Percentiles rank a stretch among this genome's conserved stretches.
These are phyloP conservation scores for Anneissia japonica DNA, from an alignment of 35 echinoderm and acorn worm genomes.

Conservation along the genomic window DNA sequence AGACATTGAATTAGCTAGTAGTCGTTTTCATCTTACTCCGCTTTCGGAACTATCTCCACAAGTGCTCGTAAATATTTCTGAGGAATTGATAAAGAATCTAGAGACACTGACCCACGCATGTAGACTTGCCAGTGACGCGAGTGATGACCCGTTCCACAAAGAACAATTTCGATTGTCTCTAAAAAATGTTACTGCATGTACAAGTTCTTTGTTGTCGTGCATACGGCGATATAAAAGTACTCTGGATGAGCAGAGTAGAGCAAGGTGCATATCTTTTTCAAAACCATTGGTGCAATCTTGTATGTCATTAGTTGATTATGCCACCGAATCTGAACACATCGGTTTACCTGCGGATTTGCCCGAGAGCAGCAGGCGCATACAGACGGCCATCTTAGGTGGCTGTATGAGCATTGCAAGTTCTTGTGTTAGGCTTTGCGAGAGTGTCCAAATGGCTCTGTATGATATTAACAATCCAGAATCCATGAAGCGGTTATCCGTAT, in stretches of 20 bases:
- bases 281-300: slow-evolving; percentile 99
- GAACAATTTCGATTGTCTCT: slow-evolving; percentile 90
- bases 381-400: slow-evolving; percentile 78
- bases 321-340: slow-evolving; percentile 82
- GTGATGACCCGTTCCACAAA: slow-evolving; percentile 81
- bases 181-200: slow-evolving; percentile 91
- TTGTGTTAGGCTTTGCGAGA: slow-evolving; percentile 67
- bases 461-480: slow-evolving; percentile 56
- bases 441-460: slow-evolving; percentile 52
- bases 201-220: slow-evolving; percentile 68
- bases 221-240: slow-evolving; percentile 73
- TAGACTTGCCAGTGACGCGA: slow-evolving; percentile 93
- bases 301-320: slow-evolving; percentile 83
- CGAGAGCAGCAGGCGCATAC: slow-evolving; percentile 56
- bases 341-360: slow-evolving; percentile 64
- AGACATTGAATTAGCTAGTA: slow-evolving; percentile 86
- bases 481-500: slow-evolving; percentile 48
- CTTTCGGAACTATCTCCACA: slow-evolving; percentile 71
- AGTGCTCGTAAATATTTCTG: slow-evolving; percentile 73
- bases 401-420: slow-evolving; percentile 97
- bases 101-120: slow-evolving; percentile 79
- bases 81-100: slow-evolving; percentile 77
- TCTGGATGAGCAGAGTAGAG: slow-evolving; percentile 69
- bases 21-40: slow-evolving; percentile 67
- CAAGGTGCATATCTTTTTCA: slow-evolving; percentile 72